Evolutionary conservation across 2,888 invertebrate species (phyloP).

Genomic region (Leptinotarsa haldemani): DNA sequence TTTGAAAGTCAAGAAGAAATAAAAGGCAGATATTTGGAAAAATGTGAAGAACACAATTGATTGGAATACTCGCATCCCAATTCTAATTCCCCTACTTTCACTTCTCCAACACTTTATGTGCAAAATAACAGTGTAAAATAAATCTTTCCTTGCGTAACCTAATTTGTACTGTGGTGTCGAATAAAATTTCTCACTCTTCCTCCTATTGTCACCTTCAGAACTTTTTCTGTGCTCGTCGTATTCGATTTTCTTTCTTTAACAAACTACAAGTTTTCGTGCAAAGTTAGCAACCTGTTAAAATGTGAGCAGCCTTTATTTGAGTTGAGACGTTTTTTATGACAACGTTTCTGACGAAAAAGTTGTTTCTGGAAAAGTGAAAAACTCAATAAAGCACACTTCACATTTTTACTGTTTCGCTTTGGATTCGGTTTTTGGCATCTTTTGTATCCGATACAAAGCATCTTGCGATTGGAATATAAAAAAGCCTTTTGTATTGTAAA

Average conservation of each 20-base stretch:
- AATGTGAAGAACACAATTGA: too few relatives aligned
- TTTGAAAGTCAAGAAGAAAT: too few relatives aligned
- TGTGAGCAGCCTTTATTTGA: constrained; percentile 34
- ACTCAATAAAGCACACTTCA: constrained; percentile 23
- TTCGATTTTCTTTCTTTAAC: constrained; percentile 28
- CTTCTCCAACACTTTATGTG: neutral
- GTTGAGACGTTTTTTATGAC: constrained; percentile 35
- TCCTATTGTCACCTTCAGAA: constrained; percentile 20
- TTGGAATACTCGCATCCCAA: too few relatives aligned
- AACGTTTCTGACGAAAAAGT: constrained; percentile 27
- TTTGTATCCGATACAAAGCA: constrained; percentile 16
- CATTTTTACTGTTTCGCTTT: constrained; percentile 4
- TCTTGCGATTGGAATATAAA: constrained; percentile 23
- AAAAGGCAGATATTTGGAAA: too few relatives aligned
- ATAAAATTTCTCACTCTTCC: constrained; percentile 22
- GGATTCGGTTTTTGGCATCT: constrained; percentile 18
- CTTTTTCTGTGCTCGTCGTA: constrained; percentile 18
- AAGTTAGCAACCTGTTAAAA: constrained; percentile 45
- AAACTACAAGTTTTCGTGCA: constrained; percentile 28
- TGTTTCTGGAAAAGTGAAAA: constrained; percentile 19
- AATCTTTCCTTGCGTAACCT: constrained; percentile 8
- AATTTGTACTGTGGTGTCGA: constrained; percentile 21
- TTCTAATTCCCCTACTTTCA: too few relatives aligned
- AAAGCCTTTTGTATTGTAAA: neutral
- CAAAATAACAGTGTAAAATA: neutral